Percentiles rank a stretch among this genome's conserved stretches.
Conservation (phyloP, 2,797 vertebrate genomes). For the Fringilla coelebs region DNA sequence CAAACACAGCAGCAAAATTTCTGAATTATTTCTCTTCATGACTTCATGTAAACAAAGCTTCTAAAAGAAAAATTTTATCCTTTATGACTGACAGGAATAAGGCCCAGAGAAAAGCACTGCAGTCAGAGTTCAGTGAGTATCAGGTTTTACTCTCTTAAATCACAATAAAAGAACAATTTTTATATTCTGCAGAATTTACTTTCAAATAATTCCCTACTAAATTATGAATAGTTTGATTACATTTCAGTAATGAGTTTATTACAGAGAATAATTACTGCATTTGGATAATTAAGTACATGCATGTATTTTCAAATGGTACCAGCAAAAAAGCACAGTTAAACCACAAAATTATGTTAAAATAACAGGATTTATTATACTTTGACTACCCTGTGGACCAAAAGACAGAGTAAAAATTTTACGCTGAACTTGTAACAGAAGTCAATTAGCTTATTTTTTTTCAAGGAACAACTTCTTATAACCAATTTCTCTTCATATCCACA, state of each 20-base stretch:
- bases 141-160: not conserved
- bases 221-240: not conserved
- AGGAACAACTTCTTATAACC: not conserved
- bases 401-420: not conserved
- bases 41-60: not conserved
- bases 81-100: not conserved
- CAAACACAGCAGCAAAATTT: not conserved
- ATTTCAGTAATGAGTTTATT: not conserved
- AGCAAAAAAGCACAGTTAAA: not conserved
- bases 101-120: not conserved
- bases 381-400: not conserved
- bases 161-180: not conserved
- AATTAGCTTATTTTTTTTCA: not conserved
- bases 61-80: not conserved
- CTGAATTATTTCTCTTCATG: not conserved
- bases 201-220: not conserved
- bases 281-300: not conserved
- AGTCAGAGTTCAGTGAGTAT: not conserved
- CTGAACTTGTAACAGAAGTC: not conserved
- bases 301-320: not conserved
- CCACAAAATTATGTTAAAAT: not conserved
- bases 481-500: not conserved
- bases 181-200: not conserved
- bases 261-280: not conserved
- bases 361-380: not conserved